Evolutionary conservation across 2,113 vertebrate species (phyloP), one percentile per base, ranked within the genome.

Genomic region (Electrona antarctica): DNA sequence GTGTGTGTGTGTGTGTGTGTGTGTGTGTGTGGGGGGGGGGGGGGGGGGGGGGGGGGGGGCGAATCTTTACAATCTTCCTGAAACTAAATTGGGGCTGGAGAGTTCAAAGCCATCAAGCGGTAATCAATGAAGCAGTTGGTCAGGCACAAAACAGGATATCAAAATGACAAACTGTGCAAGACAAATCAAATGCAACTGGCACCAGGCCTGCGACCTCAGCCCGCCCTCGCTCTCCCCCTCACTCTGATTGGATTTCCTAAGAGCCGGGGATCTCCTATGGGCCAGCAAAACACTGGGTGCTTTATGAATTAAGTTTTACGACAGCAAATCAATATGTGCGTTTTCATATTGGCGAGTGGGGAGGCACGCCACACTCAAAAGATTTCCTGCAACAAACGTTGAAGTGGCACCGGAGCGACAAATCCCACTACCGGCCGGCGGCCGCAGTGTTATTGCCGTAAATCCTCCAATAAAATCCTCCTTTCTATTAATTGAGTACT

Each of bases 281-380:
- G 76, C 73, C 56, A 68, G 76, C 61, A 50, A 57, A 21, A 13
- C 67, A 33, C 12, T 13, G 67, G 33, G 3, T 70, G 58, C 69
- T 76, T 75, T 55, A 69, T 66, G 57, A 70, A 82, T 83, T 47
- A 67, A 78, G 60, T 61, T 67, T 69, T 33, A 56, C 69, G 80
- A 84, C 79, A 82, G 77, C 71, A 89, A 87, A 86, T 91, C 88
- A 80, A 93, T 93, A 56, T 45, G 49, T 68, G 3, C 33, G 64
- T 74, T 87, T 89, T 79, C 83, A 73, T 88, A 83, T 67, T 71
- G 60, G 49, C 74, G 67, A 85, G 81, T 76, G 57, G 52, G 50
- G 69, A 41, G 64, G 56, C 69, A 58, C 51, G 52, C 54, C 61
- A 15, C 47, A 74, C 50, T 41, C 33, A 41, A 41, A 14, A 69